Base-by-base conservation (phyloP, 2,888 invertebrate species). In the Salticus scenicus region DNA sequence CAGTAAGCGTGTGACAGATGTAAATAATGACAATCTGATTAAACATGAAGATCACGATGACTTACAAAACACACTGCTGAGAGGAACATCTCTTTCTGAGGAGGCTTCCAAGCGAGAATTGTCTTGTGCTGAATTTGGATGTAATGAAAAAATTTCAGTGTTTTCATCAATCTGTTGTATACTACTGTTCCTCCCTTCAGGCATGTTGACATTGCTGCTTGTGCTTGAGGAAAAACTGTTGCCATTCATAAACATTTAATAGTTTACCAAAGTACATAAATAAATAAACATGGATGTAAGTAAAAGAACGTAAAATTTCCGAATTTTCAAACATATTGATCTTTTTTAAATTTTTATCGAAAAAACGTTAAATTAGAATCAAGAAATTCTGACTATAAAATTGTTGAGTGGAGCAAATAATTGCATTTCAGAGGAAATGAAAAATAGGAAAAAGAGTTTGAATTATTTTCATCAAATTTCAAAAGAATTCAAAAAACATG, bases 21-120 rank as follows among this genome's bases (percentile, higher is more conserved):
- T 71, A 74, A 82, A 82, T n/a, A n/a, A n/a, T n/a, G n/a, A n/a
- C 70, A 82, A 63, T n/a, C 81, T 82, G 81, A 70, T 41, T 42
- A 82, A 82, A 82, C 42, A 82, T 12, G 0, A 27, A 17, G 30
- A 42, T 79, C 79, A 79, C 79, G 71, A 8, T 14, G 27, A 76
- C 82, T 76, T 76, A 83, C 82, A 42, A 63, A 76, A 76, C 20
- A 20, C 71, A 64, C 51, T 83, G 30, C 63, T 83, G 0, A 83
- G 37, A 2, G 82, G 82, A 33, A 64, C 71, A 71, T 76, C 82
- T 64, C 70, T 71, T 14, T 83, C 82, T 12, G 66, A 27, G 1
- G 76, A 63, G 41, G 37, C 33, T 66, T 76, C 71, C 66, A 76
- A 70, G n/a, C 41, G 63, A 2, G 41, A 27, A 14, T 4, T n/a